Percentiles rank a stretch among this genome's conserved stretches.
Evolutionary conservation across 1,140 invertebrate genomes (phyloP).

Genomic region (Protaetia brevitarsis): DNA sequence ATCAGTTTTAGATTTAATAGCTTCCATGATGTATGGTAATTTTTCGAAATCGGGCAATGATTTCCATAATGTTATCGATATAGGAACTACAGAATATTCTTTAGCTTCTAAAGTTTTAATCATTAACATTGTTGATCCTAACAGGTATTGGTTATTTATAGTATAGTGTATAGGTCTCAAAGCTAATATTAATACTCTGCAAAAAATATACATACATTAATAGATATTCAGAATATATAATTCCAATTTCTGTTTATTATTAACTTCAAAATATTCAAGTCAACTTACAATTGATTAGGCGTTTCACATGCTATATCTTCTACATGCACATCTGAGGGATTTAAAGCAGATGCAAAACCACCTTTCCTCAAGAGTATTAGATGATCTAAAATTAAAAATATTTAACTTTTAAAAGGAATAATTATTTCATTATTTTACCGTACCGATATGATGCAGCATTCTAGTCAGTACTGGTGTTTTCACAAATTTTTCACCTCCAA

Average conservation of each 20-base stretch:
- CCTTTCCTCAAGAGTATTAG: conserved; percentile 52
- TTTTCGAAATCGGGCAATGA: conserved; percentile 50
- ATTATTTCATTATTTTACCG: conserved; percentile 27
- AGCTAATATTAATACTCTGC: conserved; percentile 50
- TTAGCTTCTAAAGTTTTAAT: conserved; percentile 48
- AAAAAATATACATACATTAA: too few species aligned
- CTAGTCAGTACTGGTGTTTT: conserved; percentile 48
- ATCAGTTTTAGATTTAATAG: conserved; percentile 43
- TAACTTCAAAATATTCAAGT: background rate
- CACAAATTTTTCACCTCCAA: conserved; percentile 52
- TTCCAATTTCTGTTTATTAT: conserved; percentile 26
- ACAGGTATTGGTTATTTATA: conserved; percentile 46
- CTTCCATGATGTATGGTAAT: conserved; percentile 52
- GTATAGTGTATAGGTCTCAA: conserved; percentile 45
- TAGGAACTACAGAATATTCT: conserved; percentile 46
- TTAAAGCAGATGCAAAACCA: conserved; percentile 52
- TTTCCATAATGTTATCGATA: conserved; percentile 48
- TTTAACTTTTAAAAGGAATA: conserved; percentile 4
- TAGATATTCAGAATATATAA: too few species aligned
- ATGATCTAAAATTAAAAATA: conserved; percentile 51
- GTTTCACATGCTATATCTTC: conserved; percentile 47
- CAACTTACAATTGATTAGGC: conserved; percentile 51
- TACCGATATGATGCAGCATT: conserved; percentile 53
- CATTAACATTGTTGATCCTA: conserved; percentile 40
- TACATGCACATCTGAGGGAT: conserved; percentile 30